phyloP scores from a whole-genome alignment of 2,113 vertebrate species.

The Lutjanus erythropterus region DNA sequence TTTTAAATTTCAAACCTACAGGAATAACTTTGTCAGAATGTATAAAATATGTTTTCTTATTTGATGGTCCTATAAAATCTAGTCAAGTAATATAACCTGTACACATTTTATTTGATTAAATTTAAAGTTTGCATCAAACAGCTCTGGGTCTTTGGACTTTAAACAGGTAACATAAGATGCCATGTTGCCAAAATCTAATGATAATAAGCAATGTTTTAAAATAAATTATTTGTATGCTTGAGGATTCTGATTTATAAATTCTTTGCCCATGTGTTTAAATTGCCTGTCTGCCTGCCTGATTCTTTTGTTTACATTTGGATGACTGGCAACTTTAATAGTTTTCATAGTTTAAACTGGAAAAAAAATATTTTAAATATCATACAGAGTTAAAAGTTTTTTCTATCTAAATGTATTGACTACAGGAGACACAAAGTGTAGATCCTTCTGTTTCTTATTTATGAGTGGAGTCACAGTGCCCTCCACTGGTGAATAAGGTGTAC shows the following conservation, averaged over 20 bases:
- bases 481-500: slow-evolving; percentile 69
- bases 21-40: neutral
- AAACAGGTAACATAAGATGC: neutral
- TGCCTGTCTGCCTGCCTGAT: no score
- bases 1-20: neutral
- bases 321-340: neutral
- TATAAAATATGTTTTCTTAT: neutral
- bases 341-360: neutral
- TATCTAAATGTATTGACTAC: neutral
- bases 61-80: neutral
- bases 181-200: neutral
- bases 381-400: neutral
- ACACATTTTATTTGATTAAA: neutral
- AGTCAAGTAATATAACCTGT: neutral
- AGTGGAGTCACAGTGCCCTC: slow-evolving; percentile 84
- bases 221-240: neutral
- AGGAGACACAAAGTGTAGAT: slow-evolving; percentile 56
- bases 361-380: neutral
- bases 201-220: neutral
- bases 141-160: neutral
- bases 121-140: neutral
- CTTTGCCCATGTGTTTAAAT: neutral
- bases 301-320: neutral
- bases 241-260: neutral
- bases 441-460: slow-evolving; percentile 38